Percentiles rank a stretch among this genome's conserved stretches.
Evolutionary conservation across 2,113 vertebrate genomes (phyloP).

Genomic region (Perca fluviatilis): DNA sequence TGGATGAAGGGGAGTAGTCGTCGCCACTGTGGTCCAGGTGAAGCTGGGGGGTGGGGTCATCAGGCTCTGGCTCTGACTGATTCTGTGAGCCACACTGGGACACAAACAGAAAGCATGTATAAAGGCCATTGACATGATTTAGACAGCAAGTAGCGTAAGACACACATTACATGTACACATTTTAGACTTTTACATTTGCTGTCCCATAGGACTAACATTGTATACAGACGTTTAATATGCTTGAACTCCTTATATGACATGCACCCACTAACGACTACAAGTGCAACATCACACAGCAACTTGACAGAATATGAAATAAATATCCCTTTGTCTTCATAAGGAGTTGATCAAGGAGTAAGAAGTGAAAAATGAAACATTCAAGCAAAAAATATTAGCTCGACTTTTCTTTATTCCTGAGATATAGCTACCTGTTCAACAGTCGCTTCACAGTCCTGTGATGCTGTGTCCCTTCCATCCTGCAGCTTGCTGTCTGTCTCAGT

Average conservation of each 20-base stretch:
- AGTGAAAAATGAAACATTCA: not conserved
- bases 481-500: not conserved
- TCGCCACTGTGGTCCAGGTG: slow-evolving; percentile 6
- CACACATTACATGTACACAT: not conserved
- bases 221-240: not conserved
- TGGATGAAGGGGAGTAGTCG: not conserved
- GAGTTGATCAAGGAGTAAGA: not conserved
- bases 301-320: not conserved
- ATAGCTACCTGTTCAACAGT: slow-evolving; percentile 20
- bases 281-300: not conserved
- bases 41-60: not conserved
- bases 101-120: not conserved
- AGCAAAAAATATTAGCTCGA: not conserved
- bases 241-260: not conserved
- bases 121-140: not conserved
- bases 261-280: not conserved
- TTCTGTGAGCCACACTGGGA: slow-evolving; percentile 16
- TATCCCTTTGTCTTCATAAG: too few relatives aligned
- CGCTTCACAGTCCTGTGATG: not conserved
- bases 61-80: slow-evolving; percentile 15
- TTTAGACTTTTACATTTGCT: not conserved
- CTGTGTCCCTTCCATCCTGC: slow-evolving; percentile 8
- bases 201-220: fast-evolving
- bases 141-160: not conserved
- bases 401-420: not conserved